Evolutionary conservation across 2,888 invertebrate species (phyloP).

Genomic region (Synanthedon tipuliformis): DNA sequence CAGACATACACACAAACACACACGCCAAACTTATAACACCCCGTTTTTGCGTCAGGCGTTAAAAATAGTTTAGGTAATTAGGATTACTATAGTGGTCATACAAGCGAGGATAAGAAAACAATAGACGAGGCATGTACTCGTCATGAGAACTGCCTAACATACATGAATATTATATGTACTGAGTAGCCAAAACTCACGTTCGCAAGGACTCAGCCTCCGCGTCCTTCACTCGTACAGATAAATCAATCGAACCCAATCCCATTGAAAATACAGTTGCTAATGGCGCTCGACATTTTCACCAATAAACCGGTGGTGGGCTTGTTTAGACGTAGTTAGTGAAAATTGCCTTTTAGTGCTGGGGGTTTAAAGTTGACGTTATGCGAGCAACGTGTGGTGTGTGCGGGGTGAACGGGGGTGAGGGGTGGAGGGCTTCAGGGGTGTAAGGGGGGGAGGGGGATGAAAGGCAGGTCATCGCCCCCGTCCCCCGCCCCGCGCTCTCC

Average conservation of each 20-base stretch:
- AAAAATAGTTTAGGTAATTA: too few species aligned
- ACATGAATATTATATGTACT: constrained; percentile 5
- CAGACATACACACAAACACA: too few species aligned
- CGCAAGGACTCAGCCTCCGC: neutral
- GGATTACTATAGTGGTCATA: too few species aligned
- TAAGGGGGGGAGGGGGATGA: constrained; percentile 22
- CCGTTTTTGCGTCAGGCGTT: too few species aligned
- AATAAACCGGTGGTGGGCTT: constrained; percentile 21
- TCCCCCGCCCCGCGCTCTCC: constrained; percentile 14
- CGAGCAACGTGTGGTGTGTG: constrained; percentile 16
- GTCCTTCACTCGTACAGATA: neutral
- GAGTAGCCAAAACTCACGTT: constrained; percentile 5
- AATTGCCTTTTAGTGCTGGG: constrained; percentile 27
- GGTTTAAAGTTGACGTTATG: constrained; percentile 45
- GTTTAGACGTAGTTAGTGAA: constrained; percentile 20
- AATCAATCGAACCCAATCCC: constrained; percentile 4
- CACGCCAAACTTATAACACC: too few species aligned
- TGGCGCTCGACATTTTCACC: constrained; percentile 44
- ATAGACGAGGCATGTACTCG: too few species aligned
- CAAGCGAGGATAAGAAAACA: too few species aligned
- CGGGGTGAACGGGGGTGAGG: constrained; percentile 12
- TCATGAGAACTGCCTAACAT: too few species aligned
- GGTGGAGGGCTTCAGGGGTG: constrained; percentile 16
- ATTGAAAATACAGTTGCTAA: constrained; percentile 39
- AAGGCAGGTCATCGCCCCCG: constrained; percentile 28